A percentile compares a stretch with the other conserved stretches of the same genome.
Evolutionary conservation across 2,113 vertebrate genomes (phyloP).

Genomic region (Nestor notabilis): DNA sequence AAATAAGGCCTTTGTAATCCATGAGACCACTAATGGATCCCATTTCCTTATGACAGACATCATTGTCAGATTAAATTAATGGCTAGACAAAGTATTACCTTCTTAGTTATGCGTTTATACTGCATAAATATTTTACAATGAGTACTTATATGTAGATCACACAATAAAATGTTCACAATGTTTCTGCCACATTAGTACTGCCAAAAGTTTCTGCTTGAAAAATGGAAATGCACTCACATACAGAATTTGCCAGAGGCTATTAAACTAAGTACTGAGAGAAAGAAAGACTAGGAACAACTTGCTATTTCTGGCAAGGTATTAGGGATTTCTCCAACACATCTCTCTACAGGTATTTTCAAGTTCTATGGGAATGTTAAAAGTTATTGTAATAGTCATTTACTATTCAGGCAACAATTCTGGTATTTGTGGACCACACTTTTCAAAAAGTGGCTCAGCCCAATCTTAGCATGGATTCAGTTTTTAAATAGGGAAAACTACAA

Average conservation of each 20-base stretch:
- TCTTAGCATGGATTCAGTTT: neutral
- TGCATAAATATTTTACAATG: slow-evolving; percentile 42
- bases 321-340: neutral
- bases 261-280: neutral
- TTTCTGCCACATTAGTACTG: neutral
- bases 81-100: neutral
- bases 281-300: neutral
- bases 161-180: neutral
- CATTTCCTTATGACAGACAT: neutral
- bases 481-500: neutral
- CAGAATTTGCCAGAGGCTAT: neutral
- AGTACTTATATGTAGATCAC: neutral
- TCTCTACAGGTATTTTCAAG: neutral
- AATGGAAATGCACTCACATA: neutral
- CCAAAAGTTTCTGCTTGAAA: neutral
- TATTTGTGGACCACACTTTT: neutral
- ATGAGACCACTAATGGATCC: slow-evolving; percentile 1
- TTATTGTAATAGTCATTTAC: neutral
- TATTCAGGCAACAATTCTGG: neutral
- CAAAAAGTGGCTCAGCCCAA: neutral
- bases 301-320: neutral
- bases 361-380: neutral
- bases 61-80: slow-evolving; percentile 21
- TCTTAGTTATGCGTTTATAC: slow-evolving; percentile 17
- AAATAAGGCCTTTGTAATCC: neutral